Evolutionary conservation across 2,888 invertebrate species (phyloP).

Genomic region (Acronicta psi): DNA sequence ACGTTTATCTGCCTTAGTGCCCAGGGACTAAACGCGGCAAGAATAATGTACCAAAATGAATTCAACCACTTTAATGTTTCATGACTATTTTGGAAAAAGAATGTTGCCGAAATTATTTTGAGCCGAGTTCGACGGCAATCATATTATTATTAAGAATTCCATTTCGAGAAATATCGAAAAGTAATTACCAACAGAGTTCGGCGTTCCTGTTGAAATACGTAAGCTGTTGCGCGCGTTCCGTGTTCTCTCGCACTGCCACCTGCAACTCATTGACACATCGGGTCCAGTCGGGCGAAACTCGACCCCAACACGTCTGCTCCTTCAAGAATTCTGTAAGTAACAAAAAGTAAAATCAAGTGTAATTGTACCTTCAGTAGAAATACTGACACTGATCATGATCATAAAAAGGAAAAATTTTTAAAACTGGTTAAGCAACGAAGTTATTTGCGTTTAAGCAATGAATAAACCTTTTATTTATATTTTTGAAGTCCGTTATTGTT

Average conservation of each 20-base stretch:
- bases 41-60: slow-evolving; percentile 2
- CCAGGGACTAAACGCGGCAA: slow-evolving; percentile 17
- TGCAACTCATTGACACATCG: slow-evolving; percentile 78
- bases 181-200: slow-evolving; percentile 80
- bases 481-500: no score
- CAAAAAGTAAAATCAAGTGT: background rate
- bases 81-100: background rate
- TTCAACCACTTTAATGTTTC: background rate
- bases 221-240: slow-evolving; percentile 77
- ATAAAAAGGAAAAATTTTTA: no score
- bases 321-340: slow-evolving; percentile 74
- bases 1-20: slow-evolving; percentile 17
- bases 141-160: background rate
- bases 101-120: background rate
- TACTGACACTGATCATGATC: no score
- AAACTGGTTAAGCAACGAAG: no score
- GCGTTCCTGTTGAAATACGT: slow-evolving; percentile 79
- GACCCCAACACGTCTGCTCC: slow-evolving; percentile 79
- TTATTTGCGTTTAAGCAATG: no score
- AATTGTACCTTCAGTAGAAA: no score
- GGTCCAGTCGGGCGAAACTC: slow-evolving; percentile 80
- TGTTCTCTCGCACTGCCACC: slow-evolving; percentile 74
- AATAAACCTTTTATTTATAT: no score
- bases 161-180: slow-evolving; percentile 9
- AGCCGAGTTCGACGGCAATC: background rate